Percentiles rank a stretch among this genome's conserved stretches.
Evolutionary conservation across 2,888 invertebrate species (phyloP).

Genomic region (Lacanobia oleracea): DNA sequence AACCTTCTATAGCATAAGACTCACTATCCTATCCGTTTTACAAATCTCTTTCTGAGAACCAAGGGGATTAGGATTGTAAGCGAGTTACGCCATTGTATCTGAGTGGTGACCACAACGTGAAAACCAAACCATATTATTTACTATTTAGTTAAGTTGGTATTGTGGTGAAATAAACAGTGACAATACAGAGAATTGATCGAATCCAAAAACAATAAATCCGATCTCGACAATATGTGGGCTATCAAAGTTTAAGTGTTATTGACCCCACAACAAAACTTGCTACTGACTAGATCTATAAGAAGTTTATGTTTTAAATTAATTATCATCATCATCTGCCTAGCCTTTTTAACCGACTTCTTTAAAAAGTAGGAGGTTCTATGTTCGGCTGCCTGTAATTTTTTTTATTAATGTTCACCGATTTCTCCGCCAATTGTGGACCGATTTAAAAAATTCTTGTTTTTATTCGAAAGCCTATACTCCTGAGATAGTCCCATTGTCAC

Average conservation of each 20-base stretch:
- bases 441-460: no score
- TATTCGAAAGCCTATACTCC: no score
- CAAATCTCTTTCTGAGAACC: neutral
- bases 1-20: neutral
- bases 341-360: no score
- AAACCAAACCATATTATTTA: neutral
- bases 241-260: slow-evolving; percentile 25
- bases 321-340: no score
- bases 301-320: no score
- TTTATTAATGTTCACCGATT: no score
- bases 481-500: no score
- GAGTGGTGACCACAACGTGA: neutral
- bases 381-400: no score
- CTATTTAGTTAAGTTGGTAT: no score
- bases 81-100: neutral
- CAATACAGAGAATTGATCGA: neutral
- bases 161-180: neutral
- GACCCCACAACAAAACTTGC: slow-evolving; percentile 43
- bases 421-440: no score
- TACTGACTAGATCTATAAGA: slow-evolving; percentile 23
- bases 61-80: neutral
- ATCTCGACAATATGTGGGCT: neutral
- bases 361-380: no score
- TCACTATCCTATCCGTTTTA: neutral
- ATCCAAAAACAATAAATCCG: slow-evolving; percentile 27